Percentiles rank a stretch among this genome's conserved stretches.
These are phyloP conservation scores for Sesia apiformis DNA, from an alignment of 2,888 invertebrate genomes.

Conservation along the genomic window DNA sequence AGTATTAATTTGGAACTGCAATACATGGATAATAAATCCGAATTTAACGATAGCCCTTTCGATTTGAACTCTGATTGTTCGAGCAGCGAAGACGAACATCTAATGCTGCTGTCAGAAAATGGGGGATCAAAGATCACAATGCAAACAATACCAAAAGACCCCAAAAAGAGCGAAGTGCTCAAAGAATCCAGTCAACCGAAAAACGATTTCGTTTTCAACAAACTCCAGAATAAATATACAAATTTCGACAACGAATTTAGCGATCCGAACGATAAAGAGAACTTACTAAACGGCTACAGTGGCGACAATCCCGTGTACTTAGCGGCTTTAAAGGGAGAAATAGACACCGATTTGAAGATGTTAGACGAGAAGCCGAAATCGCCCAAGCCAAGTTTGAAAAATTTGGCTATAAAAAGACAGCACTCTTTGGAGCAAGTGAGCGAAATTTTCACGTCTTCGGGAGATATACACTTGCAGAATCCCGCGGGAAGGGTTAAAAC, in stretches of 20 bases:
- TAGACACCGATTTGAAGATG: conserved; percentile 36
- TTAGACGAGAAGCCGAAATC: conserved; percentile 32
- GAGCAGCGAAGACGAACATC: conserved; percentile 64
- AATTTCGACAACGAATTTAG: conserved; percentile 66
- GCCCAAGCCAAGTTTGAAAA: conserved; percentile 44
- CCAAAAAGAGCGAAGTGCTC: conserved; percentile 45
- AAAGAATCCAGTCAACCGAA: conserved; percentile 55
- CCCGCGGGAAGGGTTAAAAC: conserved; percentile 86
- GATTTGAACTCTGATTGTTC: conserved; percentile 58
- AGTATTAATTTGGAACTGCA: conserved; percentile 58
- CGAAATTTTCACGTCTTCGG: conserved; percentile 81
- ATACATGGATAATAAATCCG: conserved; percentile 46
- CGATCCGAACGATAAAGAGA: conserved; percentile 64
- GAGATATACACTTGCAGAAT: conserved; percentile 79
- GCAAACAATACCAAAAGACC: conserved; percentile 49
- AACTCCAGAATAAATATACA: conserved; percentile 54
- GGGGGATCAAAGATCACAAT: conserved; percentile 66
- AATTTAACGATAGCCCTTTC: conserved; percentile 41
- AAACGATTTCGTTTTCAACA: conserved; percentile 51
- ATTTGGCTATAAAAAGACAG: conserved; percentile 69
- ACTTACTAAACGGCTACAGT: conserved; percentile 44
- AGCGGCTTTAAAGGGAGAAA: conserved; percentile 57
- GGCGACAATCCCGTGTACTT: conserved; percentile 62
- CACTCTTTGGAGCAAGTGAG: conserved; percentile 84
- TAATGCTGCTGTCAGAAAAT: conserved; percentile 62